Conservation (phyloP, 1,140 invertebrate species). For the Teleopsis dalmanni region DNA sequence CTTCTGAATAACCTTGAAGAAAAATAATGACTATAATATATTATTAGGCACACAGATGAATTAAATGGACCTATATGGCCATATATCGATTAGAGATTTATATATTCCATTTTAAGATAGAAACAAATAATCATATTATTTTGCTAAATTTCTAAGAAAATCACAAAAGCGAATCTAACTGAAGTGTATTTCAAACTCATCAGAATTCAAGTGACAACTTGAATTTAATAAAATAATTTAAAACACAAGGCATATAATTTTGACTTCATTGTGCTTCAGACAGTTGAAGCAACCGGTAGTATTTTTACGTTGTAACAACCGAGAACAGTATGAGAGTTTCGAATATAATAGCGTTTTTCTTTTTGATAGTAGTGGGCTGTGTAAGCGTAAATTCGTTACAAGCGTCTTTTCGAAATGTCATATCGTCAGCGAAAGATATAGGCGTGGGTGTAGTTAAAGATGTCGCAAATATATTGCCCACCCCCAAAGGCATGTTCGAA, state of each 20-base stretch:
- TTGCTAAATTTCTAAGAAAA: too few relatives aligned
- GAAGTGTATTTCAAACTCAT: too few relatives aligned
- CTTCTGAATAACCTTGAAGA: too few relatives aligned
- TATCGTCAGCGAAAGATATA: conserved; percentile 17
- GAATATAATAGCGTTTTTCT: background rate
- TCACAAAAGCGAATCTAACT: too few relatives aligned
- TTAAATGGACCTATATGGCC: too few relatives aligned
- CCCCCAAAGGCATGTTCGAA: conserved; percentile 29
- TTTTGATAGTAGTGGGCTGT: background rate
- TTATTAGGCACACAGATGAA: too few relatives aligned
- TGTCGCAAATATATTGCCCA: conserved; percentile 26
- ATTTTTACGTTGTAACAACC: background rate
- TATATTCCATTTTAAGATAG: too few relatives aligned
- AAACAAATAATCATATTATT: too few relatives aligned
- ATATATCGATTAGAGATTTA: too few relatives aligned
- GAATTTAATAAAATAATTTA: too few relatives aligned
- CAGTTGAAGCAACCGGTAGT: conserved; percentile 1
- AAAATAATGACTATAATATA: too few relatives aligned
- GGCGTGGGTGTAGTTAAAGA: conserved; percentile 17
- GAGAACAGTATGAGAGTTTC: background rate
- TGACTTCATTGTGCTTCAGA: background rate
- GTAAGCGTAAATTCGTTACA: background rate
- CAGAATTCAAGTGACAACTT: too few relatives aligned
- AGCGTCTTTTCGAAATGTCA: conserved; percentile 12
- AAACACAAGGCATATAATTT: background rate